These are phyloP conservation scores for Ochropacha duplaris DNA, from an alignment of 2,888 invertebrate genomes.

Conservation along the genomic window DNA sequence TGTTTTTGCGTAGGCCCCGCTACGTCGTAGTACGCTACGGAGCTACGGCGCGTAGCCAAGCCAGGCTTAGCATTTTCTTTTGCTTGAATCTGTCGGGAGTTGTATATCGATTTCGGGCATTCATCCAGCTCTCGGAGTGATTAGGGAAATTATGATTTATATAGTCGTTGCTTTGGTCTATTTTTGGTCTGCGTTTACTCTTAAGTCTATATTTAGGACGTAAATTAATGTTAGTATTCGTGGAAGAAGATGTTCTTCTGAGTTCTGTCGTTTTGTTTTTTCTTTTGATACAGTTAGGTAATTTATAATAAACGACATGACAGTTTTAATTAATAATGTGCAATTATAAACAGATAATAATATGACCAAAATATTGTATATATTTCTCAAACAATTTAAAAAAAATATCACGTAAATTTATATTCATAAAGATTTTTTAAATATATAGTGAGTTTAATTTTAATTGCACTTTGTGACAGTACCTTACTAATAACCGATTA, in stretches of 20 bases:
- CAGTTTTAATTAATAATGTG: too few relatives aligned
- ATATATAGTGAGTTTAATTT: too few relatives aligned
- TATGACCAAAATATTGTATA: too few relatives aligned
- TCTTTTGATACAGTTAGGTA: too few relatives aligned
- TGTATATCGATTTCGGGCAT: slow-evolving; percentile 21
- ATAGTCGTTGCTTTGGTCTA: background rate
- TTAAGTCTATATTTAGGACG: background rate
- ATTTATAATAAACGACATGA: too few relatives aligned
- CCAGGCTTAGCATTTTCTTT: slow-evolving; percentile 12
- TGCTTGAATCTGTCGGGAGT: slow-evolving; percentile 21
- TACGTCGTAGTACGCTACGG: slow-evolving; percentile 57
- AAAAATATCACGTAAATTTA: too few relatives aligned
- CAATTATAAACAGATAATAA: too few relatives aligned
- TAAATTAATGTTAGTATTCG: background rate
- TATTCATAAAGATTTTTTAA: too few relatives aligned
- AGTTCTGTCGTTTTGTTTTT: background rate
- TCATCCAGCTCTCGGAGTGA: slow-evolving; percentile 16
- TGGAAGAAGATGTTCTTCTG: slow-evolving; percentile 4
- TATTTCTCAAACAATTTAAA: too few relatives aligned
- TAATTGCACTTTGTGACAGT: too few relatives aligned
- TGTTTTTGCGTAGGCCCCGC: slow-evolving; percentile 46
- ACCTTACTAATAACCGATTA: too few relatives aligned
- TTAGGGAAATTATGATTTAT: slow-evolving; percentile 5
- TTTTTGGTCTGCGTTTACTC: background rate
- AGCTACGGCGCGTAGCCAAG: slow-evolving; percentile 22